Base-by-base conservation (phyloP, 2,113 vertebrate genomes). In the Uria aalge region DNA sequence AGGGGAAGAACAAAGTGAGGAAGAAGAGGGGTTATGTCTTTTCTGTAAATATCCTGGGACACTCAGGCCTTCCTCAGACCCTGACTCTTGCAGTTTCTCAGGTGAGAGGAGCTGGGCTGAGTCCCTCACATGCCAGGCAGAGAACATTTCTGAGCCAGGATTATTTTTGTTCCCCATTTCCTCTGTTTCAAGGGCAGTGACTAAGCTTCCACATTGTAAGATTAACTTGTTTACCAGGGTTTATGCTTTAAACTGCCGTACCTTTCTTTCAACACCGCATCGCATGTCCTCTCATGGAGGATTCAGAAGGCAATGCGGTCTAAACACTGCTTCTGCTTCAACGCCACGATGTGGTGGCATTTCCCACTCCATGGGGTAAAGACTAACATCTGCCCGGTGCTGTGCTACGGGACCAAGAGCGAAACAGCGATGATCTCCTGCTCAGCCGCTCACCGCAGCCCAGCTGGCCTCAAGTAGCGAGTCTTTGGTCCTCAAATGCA, bases 201-300 rank as follows among this genome's bases (percentile, higher is more conserved):
- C 59, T 81, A 47, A 77, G 19, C 32, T 38, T 19, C 22, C 22
- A 27, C 23, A 12, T 12, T 22, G 4, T 26, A 63, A 68, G 26
- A 52, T 14, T 38, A 67, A 36, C 9, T 26, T 30, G 8, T 60
- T 89, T 72, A 30, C 23, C 3, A 12, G n/a, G 11, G 3, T 34
- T 45, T 47, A 4, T 56, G 64, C 38, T 85, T 82, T 73, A 24
- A 86, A 20, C 8, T 15, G 18, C 40, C 15, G 6, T 36, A 23
- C 7, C 18, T 66, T 66, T 24, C 22, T 41, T 74, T 66, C n/a
- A 69, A 23, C 38, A n/a, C 11, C 2, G 0, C 43, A 32, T 11
- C 0, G 0, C 16, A 2, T 18, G 27, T 32, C 62, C 41, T 47
- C 5, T 36, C 21, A 40, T 0, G 8, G 30, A 43, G 80, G 41